Conservation (phyloP, 2,888 invertebrate genomes). For the Xestia ashworthii region DNA sequence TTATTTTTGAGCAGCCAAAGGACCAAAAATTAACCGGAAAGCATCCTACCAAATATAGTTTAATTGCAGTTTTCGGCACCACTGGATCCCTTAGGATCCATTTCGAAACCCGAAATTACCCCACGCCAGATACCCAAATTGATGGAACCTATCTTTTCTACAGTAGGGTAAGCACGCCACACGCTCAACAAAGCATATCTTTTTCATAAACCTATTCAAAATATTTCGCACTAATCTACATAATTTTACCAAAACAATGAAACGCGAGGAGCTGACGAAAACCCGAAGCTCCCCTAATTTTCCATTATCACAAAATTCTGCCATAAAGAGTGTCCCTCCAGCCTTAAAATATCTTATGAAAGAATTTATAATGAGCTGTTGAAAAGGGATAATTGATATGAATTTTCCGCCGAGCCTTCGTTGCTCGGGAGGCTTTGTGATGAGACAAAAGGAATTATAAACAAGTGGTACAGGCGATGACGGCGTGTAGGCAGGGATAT, state of each 20-base stretch:
- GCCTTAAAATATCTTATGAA: slow-evolving; percentile 84
- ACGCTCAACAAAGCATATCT: background rate
- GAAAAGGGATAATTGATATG: slow-evolving; percentile 86
- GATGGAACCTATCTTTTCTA: background rate
- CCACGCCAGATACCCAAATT: background rate
- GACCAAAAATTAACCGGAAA: background rate
- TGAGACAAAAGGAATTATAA: slow-evolving; percentile 86
- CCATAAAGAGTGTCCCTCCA: slow-evolving; percentile 55
- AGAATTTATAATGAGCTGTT: slow-evolving; percentile 83
- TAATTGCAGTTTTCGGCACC: background rate
- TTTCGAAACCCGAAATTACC: slow-evolving; percentile 9
- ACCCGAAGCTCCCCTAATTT: slow-evolving; percentile 49
- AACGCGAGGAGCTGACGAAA: slow-evolving; percentile 39
- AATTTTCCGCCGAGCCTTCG: slow-evolving; percentile 81
- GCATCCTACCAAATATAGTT: background rate
- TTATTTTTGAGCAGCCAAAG: background rate
- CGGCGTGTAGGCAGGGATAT: slow-evolving; percentile 40
- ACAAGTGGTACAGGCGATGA: slow-evolving; percentile 77
- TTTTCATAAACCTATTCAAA: slow-evolving; percentile 23
- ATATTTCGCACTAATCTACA: slow-evolving; percentile 48
- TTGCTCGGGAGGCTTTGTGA: slow-evolving; percentile 76
- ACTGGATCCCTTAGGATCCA: background rate
- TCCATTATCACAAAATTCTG: slow-evolving; percentile 56
- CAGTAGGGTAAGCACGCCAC: background rate
- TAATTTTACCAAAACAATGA: slow-evolving; percentile 49